Conservation (phyloP, 2,113 vertebrate species). For the Euleptes europaea region DNA sequence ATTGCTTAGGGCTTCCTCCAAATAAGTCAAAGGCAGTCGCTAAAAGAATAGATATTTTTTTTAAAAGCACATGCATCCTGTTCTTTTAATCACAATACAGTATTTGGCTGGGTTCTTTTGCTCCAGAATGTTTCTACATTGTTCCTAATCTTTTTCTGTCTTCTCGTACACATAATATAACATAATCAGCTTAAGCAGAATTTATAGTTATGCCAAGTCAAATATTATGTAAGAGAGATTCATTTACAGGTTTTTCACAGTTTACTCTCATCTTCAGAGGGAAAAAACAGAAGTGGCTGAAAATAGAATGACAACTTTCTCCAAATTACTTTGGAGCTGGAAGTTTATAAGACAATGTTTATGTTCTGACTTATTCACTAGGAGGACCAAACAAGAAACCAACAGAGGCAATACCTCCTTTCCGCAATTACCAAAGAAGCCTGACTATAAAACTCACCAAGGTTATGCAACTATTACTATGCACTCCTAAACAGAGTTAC, state of each 20-base stretch:
- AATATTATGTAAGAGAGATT: not conserved
- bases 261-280: not conserved
- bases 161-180: not conserved
- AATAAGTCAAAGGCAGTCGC: slow-evolving; percentile 89
- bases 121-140: not conserved
- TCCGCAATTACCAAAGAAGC: not conserved
- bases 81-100: not conserved
- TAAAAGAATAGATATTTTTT: slow-evolving; percentile 62
- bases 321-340: not conserved
- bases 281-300: not conserved
- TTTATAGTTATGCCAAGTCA: not conserved
- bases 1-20: slow-evolving; percentile 83
- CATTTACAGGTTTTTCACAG: not conserved
- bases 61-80: not conserved
- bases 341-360: not conserved
- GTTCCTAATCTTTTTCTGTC: not conserved
- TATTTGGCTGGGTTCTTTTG: not conserved
- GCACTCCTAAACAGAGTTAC: too few species aligned
- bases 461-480: not conserved
- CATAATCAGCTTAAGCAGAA: not conserved
- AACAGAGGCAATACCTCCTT: not conserved
- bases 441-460: not conserved
- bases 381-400: not conserved
- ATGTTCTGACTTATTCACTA: not conserved
- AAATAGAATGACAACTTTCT: not conserved